A percentile compares a stretch with the other conserved stretches of the same genome.
phyloP scores from a whole-genome alignment of 2,113 vertebrate genomes.

The Procavia capensis region DNA sequence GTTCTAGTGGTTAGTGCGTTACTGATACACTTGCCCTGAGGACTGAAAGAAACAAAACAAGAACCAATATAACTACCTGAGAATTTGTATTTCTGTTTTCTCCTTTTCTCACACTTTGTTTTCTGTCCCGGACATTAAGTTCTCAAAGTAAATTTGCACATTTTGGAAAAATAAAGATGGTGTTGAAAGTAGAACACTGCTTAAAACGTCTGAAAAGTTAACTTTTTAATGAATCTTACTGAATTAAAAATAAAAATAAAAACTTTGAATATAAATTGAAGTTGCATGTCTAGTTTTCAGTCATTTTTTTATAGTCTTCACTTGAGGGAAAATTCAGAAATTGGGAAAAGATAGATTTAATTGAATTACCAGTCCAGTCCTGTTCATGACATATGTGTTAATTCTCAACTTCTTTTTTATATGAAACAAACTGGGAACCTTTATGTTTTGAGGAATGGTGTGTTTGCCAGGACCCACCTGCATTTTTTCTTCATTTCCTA shows the following conservation, averaged over 20 bases:
- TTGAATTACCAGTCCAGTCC: not conserved
- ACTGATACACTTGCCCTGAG: not conserved
- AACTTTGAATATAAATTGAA: not conserved
- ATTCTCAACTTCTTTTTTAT: not conserved
- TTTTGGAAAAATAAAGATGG: not conserved
- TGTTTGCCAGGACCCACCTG: not conserved
- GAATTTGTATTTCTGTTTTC: not conserved
- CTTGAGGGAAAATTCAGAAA: not conserved
- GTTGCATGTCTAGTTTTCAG: not conserved
- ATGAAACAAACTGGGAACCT: not conserved
- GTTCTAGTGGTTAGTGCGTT: not conserved
- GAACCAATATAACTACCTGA: not conserved
- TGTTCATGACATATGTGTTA: not conserved
- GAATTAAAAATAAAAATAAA: not conserved
- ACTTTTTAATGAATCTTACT: constrained; percentile 16
- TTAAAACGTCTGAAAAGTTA: constrained; percentile 25
- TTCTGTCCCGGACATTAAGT: not conserved
- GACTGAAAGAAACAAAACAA: not conserved
- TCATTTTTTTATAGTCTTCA: not conserved
- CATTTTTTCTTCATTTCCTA: not conserved
- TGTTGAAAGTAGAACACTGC: constrained; percentile 20
- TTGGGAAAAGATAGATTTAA: not conserved
- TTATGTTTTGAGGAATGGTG: not conserved
- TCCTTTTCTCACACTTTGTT: not conserved
- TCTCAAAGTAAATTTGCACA: constrained; percentile 24